Conservation (phyloP, 37 sponge, comb jelly and placozoan genomes). For the Ephydatia muelleri region DNA sequence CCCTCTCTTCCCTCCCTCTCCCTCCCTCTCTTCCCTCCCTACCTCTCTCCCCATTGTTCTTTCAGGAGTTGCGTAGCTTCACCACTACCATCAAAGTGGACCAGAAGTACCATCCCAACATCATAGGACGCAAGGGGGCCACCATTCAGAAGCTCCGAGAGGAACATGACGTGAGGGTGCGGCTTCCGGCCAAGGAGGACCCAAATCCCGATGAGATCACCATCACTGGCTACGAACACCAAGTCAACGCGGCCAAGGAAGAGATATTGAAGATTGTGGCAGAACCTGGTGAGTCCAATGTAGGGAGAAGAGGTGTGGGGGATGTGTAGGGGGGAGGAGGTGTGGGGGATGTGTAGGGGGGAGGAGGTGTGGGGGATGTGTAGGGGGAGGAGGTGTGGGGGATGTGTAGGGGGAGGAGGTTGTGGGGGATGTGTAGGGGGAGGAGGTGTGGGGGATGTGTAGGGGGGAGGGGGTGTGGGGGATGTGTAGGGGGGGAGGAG, state of each 20-base stretch:
- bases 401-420: too few species aligned
- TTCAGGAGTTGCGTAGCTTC: slow-evolving; percentile 78
- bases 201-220: slow-evolving; percentile 53
- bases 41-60: too few species aligned
- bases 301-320: not conserved
- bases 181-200: slow-evolving; percentile 66
- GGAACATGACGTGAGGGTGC: slow-evolving; percentile 76
- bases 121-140: slow-evolving; percentile 84
- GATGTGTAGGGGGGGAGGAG: too few species aligned
- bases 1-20: too few species aligned
- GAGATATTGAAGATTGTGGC: slow-evolving; percentile 78
- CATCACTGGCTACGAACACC: slow-evolving; percentile 81
- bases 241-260: slow-evolving; percentile 79
- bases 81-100: slow-evolving; percentile 53
- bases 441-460: too few species aligned
- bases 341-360: not conserved
- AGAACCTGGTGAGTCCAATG: not conserved
- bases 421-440: too few species aligned
- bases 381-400: too few species aligned
- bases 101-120: slow-evolving; percentile 80
- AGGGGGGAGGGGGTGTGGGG: too few species aligned
- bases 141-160: slow-evolving; percentile 81
- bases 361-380: too few species aligned
- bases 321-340: not conserved
- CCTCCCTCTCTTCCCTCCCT: too few species aligned